phyloP scores from a whole-genome alignment of 2,113 vertebrate species.

The Microcebus lehilahytsara region DNA sequence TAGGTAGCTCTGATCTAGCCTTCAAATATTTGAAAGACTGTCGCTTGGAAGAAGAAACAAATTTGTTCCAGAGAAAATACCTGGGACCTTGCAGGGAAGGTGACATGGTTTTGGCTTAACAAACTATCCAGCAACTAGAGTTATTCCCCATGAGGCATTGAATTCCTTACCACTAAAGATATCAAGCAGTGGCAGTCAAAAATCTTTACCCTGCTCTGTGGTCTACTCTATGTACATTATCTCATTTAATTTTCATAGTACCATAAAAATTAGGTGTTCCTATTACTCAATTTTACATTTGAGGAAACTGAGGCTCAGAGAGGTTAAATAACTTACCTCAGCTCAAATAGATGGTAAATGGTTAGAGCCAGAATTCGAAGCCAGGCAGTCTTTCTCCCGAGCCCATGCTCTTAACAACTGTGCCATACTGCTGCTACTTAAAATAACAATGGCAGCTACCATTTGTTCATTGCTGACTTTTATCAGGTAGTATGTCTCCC shows the following conservation, averaged over 20 bases:
- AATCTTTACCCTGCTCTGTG: not conserved
- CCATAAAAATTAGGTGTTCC: not conserved
- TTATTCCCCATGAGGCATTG: not conserved
- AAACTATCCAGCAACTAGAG: not conserved
- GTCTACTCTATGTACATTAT: not conserved
- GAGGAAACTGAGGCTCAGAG: not conserved
- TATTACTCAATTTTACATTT: not conserved
- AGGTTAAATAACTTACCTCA: conserved; percentile 6
- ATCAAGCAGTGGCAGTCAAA: not conserved
- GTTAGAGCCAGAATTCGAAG: conserved; percentile 14
- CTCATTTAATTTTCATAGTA: conserved; percentile 4
- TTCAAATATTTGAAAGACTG: conserved; percentile 51
- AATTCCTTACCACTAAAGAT: not conserved
- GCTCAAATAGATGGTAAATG: conserved; percentile 5
- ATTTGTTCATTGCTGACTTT: conserved; percentile 54
- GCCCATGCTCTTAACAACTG: not conserved
- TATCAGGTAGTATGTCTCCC: conserved; percentile 46
- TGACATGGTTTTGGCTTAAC: not conserved
- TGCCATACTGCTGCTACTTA: conserved; percentile 41
- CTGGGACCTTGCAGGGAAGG: not conserved
- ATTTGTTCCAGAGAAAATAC: conserved; percentile 1
- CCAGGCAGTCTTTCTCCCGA: not conserved
- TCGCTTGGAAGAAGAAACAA: conserved; percentile 27
- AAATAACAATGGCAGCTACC: conserved; percentile 56
- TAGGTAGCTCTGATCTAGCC: not conserved